Evolutionary conservation across 2,888 invertebrate species (phyloP).

Genomic region (Phytoseiulus persimilis): DNA sequence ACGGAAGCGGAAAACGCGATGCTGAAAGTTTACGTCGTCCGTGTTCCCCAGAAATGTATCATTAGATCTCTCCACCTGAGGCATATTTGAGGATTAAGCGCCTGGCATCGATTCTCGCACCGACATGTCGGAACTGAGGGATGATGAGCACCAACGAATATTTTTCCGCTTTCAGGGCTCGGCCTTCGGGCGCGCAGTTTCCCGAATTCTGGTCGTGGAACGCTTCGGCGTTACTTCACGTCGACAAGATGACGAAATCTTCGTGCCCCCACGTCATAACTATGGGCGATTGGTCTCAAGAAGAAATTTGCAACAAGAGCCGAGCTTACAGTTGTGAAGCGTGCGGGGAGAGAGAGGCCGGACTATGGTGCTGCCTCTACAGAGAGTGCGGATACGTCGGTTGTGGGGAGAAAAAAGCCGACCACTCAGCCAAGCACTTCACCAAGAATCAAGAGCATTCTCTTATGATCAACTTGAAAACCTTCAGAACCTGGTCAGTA

Average conservation of each 20-base stretch:
- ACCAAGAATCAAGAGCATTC: conserved; percentile 37
- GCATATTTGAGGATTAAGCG: neutral
- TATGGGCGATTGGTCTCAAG: conserved; percentile 48
- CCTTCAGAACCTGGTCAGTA: conserved; percentile 9
- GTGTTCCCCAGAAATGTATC: neutral
- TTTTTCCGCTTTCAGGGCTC: neutral
- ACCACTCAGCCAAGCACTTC: conserved; percentile 75
- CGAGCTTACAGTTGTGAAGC: conserved; percentile 57
- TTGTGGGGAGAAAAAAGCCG: conserved; percentile 71
- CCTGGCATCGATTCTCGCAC: neutral
- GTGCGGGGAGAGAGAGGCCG: conserved; percentile 65
- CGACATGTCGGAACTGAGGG: neutral
- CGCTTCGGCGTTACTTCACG: neutral
- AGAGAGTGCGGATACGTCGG: conserved; percentile 70
- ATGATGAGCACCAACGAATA: neutral
- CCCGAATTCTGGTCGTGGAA: neutral
- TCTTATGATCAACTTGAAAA: conserved; percentile 31
- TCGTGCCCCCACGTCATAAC: conserved; percentile 48
- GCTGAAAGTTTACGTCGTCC: neutral
- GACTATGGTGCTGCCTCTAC: conserved; percentile 77
- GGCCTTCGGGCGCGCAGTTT: neutral
- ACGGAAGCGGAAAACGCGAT: neutral
- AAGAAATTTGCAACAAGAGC: conserved; percentile 47
- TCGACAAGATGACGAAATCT: conserved; percentile 18
- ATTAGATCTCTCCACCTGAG: neutral